These are phyloP conservation scores for Microchrysa polita DNA, from an alignment of 2,888 invertebrate genomes.

Conservation along the genomic window DNA sequence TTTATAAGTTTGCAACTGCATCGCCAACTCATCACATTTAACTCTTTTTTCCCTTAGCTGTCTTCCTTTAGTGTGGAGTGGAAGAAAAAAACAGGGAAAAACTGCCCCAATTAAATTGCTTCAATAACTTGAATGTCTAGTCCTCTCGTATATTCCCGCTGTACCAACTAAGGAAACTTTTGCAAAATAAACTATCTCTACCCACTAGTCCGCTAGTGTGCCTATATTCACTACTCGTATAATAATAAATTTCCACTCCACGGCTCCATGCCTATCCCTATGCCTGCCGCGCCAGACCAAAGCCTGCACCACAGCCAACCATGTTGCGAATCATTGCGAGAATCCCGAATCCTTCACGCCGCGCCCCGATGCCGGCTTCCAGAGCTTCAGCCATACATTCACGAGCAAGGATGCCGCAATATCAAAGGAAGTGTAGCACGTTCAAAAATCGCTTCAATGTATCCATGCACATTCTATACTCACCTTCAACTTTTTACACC, in stretches of 20 bases:
- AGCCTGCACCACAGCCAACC: not conserved
- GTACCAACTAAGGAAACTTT: not conserved
- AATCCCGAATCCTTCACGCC: not conserved
- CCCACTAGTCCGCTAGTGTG: too few species aligned
- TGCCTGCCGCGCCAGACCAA: too few species aligned
- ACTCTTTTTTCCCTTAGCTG: not conserved
- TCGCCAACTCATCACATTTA: not conserved
- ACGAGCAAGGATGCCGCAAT: conserved; percentile 31
- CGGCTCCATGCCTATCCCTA: not conserved
- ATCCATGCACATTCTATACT: conserved; percentile 21
- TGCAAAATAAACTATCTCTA: conserved; percentile 20
- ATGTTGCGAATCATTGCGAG: not conserved
- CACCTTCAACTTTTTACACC: conserved; percentile 27
- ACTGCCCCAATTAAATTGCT: conserved; percentile 31
- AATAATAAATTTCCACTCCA: conserved; percentile 5
- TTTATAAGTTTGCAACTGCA: not conserved
- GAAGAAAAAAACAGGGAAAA: conserved; percentile 2
- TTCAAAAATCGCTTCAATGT: conserved; percentile 6
- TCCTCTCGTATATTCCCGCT: conserved; percentile 10
- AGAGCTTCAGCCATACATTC: not conserved
- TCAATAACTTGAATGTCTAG: conserved; percentile 26
- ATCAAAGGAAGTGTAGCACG: not conserved
- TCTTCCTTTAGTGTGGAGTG: not conserved
- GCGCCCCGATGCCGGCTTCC: not conserved
- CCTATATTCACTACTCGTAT: conserved; percentile 11